A percentile compares a stretch with the other conserved stretches of the same genome.
These are phyloP conservation scores for Byasa hedistus DNA, from an alignment of 2,888 invertebrate genomes.

Conservation along the genomic window DNA sequence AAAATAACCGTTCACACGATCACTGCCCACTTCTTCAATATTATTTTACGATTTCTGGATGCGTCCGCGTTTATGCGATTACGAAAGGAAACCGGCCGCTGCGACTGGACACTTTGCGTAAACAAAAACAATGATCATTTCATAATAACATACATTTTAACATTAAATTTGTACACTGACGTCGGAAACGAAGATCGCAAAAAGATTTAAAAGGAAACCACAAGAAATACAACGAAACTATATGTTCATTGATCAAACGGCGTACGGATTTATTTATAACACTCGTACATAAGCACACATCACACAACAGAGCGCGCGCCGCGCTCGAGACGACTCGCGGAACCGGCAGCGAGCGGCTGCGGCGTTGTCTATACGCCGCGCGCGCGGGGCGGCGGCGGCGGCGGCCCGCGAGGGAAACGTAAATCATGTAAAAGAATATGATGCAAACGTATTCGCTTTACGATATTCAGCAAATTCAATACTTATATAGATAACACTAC, in stretches of 20 bases:
- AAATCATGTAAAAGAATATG: no score
- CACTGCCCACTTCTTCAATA: background rate
- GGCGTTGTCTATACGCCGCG: no score
- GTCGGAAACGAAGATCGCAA: background rate
- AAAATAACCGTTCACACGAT: background rate
- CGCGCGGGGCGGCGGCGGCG: no score
- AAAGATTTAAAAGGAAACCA: background rate
- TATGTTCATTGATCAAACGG: background rate
- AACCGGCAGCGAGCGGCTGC: background rate
- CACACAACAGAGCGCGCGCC: background rate
- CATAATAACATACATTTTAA: background rate
- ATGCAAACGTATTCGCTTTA: no score
- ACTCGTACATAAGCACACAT: background rate
- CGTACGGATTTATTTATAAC: background rate
- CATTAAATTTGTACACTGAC: background rate
- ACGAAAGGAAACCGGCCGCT: background rate
- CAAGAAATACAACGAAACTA: background rate
- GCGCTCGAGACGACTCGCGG: background rate
- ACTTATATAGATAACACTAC: no score
- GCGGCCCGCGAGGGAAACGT: no score
- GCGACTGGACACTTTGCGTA: background rate
- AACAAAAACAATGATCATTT: conserved; percentile 16
- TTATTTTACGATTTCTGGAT: background rate
- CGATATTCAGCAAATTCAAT: no score
- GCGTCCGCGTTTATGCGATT: background rate